Evolutionary conservation across 2,888 invertebrate genomes (phyloP).

Genomic region (Gymnosoma rotundatum): DNA sequence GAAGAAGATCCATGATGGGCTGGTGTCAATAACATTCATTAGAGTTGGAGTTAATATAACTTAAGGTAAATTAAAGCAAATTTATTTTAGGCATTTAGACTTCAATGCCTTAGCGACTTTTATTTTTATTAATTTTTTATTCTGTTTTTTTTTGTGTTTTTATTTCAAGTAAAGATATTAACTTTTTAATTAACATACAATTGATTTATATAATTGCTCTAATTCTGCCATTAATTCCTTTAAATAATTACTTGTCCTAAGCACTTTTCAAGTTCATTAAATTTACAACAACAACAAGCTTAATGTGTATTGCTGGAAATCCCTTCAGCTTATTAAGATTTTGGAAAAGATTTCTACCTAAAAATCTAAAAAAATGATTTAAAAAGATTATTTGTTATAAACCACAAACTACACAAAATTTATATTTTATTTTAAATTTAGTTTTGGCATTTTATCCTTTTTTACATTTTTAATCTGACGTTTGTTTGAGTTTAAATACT

Average conservation of each 20-base stretch:
- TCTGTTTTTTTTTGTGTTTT: no score
- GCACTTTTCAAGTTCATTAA: conserved; percentile 28
- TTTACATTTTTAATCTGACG: background rate
- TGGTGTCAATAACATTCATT: no score
- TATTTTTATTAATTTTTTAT: no score
- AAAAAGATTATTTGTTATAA: background rate
- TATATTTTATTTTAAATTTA: background rate
- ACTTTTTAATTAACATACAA: no score
- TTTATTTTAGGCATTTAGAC: no score
- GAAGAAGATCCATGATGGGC: no score
- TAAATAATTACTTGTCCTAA: conserved; percentile 11
- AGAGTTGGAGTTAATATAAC: no score
- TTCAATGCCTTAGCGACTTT: no score
- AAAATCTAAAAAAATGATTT: background rate
- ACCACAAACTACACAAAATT: conserved; percentile 37
- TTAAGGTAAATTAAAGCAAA: no score
- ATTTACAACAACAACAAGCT: background rate
- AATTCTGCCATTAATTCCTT: no score
- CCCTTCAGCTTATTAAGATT: conserved; percentile 19
- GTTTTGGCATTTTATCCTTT: conserved; percentile 8
- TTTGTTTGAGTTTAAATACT: conserved; percentile 53
- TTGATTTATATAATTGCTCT: no score
- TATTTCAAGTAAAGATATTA: no score
- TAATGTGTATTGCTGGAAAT: background rate
- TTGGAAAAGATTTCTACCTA: background rate